A percentile compares a stretch with the other conserved stretches of the same genome.
These are phyloP conservation scores for Agelastica alni DNA, from an alignment of 2,888 invertebrate genomes.

Conservation along the genomic window DNA sequence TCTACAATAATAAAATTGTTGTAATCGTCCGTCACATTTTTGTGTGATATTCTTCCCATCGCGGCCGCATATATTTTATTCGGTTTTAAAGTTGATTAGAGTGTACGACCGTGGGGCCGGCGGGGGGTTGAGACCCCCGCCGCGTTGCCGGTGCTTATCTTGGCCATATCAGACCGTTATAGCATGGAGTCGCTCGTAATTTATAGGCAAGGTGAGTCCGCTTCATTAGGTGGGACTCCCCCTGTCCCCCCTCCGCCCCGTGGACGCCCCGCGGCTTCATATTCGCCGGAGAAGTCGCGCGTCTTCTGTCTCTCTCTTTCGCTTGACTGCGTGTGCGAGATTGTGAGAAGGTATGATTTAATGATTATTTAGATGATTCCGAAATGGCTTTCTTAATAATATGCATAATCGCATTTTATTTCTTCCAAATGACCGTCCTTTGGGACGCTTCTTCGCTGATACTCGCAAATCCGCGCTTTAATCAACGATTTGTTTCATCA, in stretches of 20 bases:
- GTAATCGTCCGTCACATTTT: conserved; percentile 7
- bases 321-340: conserved; percentile 25
- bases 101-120: conserved; percentile 53
- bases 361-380: conserved; percentile 16
- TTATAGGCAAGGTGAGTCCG: conserved; percentile 59
- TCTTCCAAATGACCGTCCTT: background rate
- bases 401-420: conserved; percentile 4
- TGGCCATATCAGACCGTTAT: conserved; percentile 59
- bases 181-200: conserved; percentile 58
- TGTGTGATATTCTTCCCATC: conserved; percentile 37
- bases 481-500: no score
- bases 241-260: conserved; percentile 35
- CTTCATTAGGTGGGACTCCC: conserved; percentile 56
- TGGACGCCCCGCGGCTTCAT: conserved; percentile 32
- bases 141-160: conserved; percentile 57
- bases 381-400: conserved; percentile 17
- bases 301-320: conserved; percentile 11
- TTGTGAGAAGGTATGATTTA: conserved; percentile 23
- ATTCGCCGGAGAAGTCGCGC: conserved; percentile 35
- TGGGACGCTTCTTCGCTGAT: no score
- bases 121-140: conserved; percentile 55
- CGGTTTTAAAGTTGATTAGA: conserved; percentile 59
- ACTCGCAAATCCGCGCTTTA: no score
- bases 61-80: conserved; percentile 53
- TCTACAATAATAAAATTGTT: no score